A percentile compares a stretch with the other conserved stretches of the same genome.
Evolutionary conservation across 2,888 invertebrate species (phyloP).

Genomic region (Drosophila putrida): DNA sequence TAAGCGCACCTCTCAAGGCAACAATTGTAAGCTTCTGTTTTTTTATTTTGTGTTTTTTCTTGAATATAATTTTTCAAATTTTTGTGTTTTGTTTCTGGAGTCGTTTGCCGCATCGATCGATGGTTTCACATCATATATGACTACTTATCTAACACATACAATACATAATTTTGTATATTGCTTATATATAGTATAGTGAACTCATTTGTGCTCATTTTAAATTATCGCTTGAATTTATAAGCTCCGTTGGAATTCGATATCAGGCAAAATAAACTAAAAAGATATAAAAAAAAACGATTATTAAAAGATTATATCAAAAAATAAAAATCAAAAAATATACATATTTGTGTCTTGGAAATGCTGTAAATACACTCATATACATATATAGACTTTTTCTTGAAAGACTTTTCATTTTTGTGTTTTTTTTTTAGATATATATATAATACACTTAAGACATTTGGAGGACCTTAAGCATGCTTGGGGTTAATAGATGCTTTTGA

Average conservation of each 20-base stretch:
- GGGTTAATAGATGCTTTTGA: constrained; percentile 3
- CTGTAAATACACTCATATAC: constrained; percentile 10
- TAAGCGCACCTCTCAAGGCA: constrained; percentile 60
- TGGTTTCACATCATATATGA: constrained; percentile 23
- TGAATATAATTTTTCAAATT: constrained; percentile 3
- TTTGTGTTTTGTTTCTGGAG: constrained; percentile 9
- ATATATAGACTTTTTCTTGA: not conserved
- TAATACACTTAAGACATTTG: constrained; percentile 9
- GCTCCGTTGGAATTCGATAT: constrained; percentile 39
- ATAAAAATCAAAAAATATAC: constrained; percentile 5
- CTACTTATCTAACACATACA: constrained; percentile 52
- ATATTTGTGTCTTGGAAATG: constrained; percentile 16
- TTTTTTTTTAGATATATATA: not conserved
- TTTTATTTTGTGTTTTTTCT: not conserved
- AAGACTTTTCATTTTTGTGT: not conserved
- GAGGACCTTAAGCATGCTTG: constrained; percentile 1
- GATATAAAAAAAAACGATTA: not conserved
- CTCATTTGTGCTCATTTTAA: constrained; percentile 53
- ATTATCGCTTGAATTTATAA: constrained; percentile 34
- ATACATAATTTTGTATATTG: constrained; percentile 17
- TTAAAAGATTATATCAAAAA: constrained; percentile 14
- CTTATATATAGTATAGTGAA: constrained; percentile 46
- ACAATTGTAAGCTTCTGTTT: constrained; percentile 51
- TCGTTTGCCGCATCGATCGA: constrained; percentile 16
- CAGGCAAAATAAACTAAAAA: constrained; percentile 9